Percentiles rank a stretch among this genome's conserved stretches.
Evolutionary conservation across 2,113 vertebrate species (phyloP).

Genomic region (Aptenodytes forsteri): DNA sequence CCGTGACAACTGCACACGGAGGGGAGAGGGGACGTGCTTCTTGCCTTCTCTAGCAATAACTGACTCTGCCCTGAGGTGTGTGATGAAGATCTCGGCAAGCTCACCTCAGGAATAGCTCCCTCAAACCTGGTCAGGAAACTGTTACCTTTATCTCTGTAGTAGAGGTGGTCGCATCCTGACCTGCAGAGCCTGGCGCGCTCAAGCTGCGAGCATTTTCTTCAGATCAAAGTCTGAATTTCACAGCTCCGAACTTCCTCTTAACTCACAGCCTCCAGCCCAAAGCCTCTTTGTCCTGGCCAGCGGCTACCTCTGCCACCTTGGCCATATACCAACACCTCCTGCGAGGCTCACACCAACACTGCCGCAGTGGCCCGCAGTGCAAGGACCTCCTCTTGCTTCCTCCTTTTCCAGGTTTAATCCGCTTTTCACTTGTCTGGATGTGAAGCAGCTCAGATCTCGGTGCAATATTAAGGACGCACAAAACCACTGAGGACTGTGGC

Average conservation of each 20-base stretch:
- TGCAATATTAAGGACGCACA: background rate
- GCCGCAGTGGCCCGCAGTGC: too few species aligned
- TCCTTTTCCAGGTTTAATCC: background rate
- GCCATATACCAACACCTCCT: background rate
- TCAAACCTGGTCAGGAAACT: background rate
- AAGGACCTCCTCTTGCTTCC: background rate
- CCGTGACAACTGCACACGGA: rapidly evolving
- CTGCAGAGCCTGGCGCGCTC: background rate
- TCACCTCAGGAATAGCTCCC: background rate
- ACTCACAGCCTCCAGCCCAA: background rate
- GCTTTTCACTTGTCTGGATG: background rate
- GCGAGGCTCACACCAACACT: rapidly evolving
- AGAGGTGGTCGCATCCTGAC: background rate
- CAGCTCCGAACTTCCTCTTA: background rate
- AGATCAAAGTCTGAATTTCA: background rate
- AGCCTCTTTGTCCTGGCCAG: background rate
- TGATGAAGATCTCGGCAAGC: background rate
- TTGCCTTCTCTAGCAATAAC: background rate
- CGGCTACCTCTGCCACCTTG: background rate
- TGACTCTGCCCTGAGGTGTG: background rate
- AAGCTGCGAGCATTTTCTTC: background rate
- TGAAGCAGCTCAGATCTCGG: background rate
- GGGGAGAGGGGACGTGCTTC: background rate
- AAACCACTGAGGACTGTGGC: background rate
- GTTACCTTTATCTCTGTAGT: background rate